Percentiles rank a stretch among this genome's conserved stretches.
Conservation (phyloP, 1,140 invertebrate species). For the Macrocentrus cingulum region DNA sequence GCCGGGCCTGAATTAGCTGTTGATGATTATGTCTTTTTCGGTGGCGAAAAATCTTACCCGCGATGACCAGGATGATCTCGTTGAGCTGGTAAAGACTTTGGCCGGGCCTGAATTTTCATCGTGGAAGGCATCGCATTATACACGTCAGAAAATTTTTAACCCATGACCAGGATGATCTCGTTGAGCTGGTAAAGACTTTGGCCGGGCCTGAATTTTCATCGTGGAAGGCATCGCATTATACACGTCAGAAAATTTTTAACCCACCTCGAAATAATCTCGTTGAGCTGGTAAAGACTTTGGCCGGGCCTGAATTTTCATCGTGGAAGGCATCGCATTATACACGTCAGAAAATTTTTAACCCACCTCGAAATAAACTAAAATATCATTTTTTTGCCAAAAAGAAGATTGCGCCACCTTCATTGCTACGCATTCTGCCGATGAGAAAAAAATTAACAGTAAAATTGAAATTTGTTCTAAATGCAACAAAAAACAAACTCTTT, state of each 20-base stretch:
- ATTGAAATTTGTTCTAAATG: neutral
- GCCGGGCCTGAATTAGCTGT: conserved; percentile 16
- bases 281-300: neutral
- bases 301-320: conserved; percentile 15
- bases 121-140: too few relatives aligned
- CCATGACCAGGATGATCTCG: too few relatives aligned
- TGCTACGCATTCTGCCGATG: conserved; percentile 1
- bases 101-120: conserved; percentile 14
- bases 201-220: conserved; percentile 12
- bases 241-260: too few relatives aligned
- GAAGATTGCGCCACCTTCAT: too few relatives aligned
- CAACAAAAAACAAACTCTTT: conserved; percentile 7
- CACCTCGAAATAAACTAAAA: conserved; percentile 18
- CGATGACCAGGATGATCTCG: conserved; percentile 14
- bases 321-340: conserved; percentile 24
- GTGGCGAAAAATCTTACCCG: conserved; percentile 2
- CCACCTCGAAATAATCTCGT: too few relatives aligned
- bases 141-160: too few relatives aligned
- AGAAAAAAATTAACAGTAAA: neutral
- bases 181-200: neutral
- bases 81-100: conserved; percentile 17
- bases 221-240: too few relatives aligned
- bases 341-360: conserved; percentile 21
- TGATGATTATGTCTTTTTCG: too few relatives aligned
- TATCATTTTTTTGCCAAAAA: conserved; percentile 21